These are phyloP conservation scores for Cinclus mexicanus DNA, from an alignment of 2,113 vertebrate species.

Conservation along the genomic window DNA sequence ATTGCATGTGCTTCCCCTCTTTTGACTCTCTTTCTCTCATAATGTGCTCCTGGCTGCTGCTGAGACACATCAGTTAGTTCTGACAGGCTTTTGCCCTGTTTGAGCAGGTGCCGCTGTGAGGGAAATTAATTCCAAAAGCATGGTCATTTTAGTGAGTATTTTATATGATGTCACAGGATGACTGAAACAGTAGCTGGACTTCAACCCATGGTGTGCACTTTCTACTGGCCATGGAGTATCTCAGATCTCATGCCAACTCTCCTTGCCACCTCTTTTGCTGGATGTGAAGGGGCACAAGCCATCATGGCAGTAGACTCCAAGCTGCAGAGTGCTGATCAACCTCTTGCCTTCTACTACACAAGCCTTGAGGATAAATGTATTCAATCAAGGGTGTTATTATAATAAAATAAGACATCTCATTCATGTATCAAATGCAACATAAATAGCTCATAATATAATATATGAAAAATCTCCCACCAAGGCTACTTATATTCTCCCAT, in stretches of 20 bases:
- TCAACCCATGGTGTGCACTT: neutral
- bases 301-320: neutral
- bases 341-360: neutral
- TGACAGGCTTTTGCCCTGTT: neutral
- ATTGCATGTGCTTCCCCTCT: neutral
- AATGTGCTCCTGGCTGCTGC: neutral
- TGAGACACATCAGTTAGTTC: neutral
- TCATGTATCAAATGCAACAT: neutral
- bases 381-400: neutral
- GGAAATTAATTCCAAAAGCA: neutral
- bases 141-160: neutral
- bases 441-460: neutral
- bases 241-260: neutral
- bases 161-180: neutral
- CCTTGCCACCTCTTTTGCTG: neutral
- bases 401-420: neutral
- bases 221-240: neutral
- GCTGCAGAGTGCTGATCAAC: neutral
- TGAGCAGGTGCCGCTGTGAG: rapidly evolving
- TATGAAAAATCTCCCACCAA: neutral
- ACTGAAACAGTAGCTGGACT: neutral
- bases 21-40: neutral
- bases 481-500: neutral
- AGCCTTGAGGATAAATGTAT: neutral
- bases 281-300: neutral